Percentiles rank a stretch among this genome's conserved stretches.
Conservation (phyloP, 1,140 invertebrate species). For the Aphis gossypii region DNA sequence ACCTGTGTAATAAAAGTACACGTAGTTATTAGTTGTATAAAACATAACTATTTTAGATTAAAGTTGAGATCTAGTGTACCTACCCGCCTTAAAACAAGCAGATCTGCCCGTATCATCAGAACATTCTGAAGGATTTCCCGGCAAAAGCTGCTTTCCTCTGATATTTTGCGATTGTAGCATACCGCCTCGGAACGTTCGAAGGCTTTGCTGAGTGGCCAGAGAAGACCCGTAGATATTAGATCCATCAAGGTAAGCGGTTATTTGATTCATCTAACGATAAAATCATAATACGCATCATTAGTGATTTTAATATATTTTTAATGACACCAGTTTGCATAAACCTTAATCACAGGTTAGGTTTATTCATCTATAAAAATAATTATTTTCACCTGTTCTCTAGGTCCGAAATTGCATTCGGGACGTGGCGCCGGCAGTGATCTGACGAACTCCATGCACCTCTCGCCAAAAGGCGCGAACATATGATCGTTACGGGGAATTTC, state of each 20-base stretch:
- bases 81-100: slow-evolving; percentile 62
- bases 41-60: background rate
- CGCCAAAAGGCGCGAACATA: slow-evolving; percentile 62
- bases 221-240: slow-evolving; percentile 77
- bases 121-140: slow-evolving; percentile 62
- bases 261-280: slow-evolving; percentile 71
- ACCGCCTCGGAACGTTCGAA: slow-evolving; percentile 70
- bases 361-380: background rate
- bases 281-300: background rate
- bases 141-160: slow-evolving; percentile 61
- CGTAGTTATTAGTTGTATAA: background rate
- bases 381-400: slow-evolving; percentile 66
- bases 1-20: slow-evolving; percentile 65
- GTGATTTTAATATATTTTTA: background rate
- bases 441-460: slow-evolving; percentile 68
- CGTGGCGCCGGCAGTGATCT: slow-evolving; percentile 67
- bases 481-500: slow-evolving; percentile 67
- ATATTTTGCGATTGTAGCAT: slow-evolving; percentile 66
- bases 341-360: background rate
- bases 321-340: background rate
- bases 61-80: background rate
- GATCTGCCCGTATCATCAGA: slow-evolving; percentile 59
- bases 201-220: slow-evolving; percentile 65
- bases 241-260: slow-evolving; percentile 75
- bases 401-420: slow-evolving; percentile 68